phyloP scores from a whole-genome alignment of 2,888 invertebrate species.

The Aleiodes leptofemur region DNA sequence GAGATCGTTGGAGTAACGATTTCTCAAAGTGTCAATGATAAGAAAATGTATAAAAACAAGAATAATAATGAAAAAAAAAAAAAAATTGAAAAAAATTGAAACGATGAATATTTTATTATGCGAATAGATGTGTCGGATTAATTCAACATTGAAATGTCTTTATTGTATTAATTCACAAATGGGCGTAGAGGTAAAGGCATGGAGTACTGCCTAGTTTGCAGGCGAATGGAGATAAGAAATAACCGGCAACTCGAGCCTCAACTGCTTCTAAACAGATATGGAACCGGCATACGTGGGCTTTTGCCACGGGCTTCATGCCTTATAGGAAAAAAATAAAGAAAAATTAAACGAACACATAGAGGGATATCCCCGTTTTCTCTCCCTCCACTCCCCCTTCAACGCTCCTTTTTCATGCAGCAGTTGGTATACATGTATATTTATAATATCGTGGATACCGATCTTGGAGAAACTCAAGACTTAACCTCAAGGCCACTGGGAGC shows the following conservation, averaged over 20 bases:
- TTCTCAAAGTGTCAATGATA: constrained; percentile 9
- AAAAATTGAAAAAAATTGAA: background rate
- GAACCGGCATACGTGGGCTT: constrained; percentile 55
- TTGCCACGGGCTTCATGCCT: constrained; percentile 39
- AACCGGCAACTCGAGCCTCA: constrained; percentile 47
- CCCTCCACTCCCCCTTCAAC: too few species aligned
- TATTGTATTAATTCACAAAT: constrained; percentile 70
- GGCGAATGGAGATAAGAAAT: constrained; percentile 58
- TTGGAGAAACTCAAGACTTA: constrained; percentile 58
- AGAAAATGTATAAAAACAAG: background rate
- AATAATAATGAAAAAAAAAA: background rate
- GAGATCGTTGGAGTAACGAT: constrained; percentile 13
- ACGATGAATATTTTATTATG: background rate
- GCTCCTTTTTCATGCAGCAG: constrained; percentile 44
- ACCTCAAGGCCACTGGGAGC: constrained; percentile 54
- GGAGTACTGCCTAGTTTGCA: constrained; percentile 38
- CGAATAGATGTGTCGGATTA: constrained; percentile 66
- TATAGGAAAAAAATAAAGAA: constrained; percentile 22
- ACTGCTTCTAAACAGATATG: constrained; percentile 58
- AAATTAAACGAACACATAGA: too few species aligned
- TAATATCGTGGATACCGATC: constrained; percentile 69
- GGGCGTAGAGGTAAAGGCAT: constrained; percentile 40
- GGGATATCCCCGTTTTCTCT: too few species aligned
- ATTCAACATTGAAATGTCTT: constrained; percentile 73
- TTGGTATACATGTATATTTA: constrained; percentile 67